Evolutionary conservation across 2,113 vertebrate genomes (phyloP).

Genomic region (Tor tambroides): DNA sequence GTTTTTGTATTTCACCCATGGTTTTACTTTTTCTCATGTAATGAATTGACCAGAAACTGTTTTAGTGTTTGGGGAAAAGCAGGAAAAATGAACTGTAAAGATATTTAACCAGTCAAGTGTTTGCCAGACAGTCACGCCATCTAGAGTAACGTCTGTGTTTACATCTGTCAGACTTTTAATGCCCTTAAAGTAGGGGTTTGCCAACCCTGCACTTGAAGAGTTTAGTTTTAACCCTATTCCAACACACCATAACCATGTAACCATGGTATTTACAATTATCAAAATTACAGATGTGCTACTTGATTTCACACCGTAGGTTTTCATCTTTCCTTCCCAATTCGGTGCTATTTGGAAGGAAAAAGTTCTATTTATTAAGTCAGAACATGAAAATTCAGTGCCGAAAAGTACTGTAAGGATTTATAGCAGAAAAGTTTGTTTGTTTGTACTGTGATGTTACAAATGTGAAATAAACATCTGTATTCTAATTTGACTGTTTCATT

Average conservation of each 20-base stretch:
- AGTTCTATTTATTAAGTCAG: not conserved
- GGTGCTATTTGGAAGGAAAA: not conserved
- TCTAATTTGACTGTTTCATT: not conserved
- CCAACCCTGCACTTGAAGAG: not conserved
- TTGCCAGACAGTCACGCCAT: not conserved
- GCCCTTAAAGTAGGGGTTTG: not conserved
- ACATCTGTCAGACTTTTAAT: not conserved
- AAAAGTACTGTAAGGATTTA: not conserved
- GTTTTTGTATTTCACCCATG: not conserved
- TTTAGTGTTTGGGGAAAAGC: not conserved
- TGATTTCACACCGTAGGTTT: not conserved
- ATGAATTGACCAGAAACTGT: not conserved
- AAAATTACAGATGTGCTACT: not conserved
- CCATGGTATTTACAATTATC: not conserved
- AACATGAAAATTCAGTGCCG: not conserved
- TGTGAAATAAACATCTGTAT: constrained; percentile 1
- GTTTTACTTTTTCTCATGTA: not conserved
- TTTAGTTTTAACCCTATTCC: not conserved
- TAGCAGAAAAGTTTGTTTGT: not conserved
- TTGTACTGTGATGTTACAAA: constrained; percentile 14
- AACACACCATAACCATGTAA: not conserved
- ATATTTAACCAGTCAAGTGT: not conserved
- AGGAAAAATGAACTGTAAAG: not conserved
- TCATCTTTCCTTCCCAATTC: not conserved
- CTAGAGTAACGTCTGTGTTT: not conserved